A percentile compares a stretch with the other conserved stretches of the same genome.
Conservation (phyloP, 2,888 invertebrate genomes). For the Morpho deidamia region DNA sequence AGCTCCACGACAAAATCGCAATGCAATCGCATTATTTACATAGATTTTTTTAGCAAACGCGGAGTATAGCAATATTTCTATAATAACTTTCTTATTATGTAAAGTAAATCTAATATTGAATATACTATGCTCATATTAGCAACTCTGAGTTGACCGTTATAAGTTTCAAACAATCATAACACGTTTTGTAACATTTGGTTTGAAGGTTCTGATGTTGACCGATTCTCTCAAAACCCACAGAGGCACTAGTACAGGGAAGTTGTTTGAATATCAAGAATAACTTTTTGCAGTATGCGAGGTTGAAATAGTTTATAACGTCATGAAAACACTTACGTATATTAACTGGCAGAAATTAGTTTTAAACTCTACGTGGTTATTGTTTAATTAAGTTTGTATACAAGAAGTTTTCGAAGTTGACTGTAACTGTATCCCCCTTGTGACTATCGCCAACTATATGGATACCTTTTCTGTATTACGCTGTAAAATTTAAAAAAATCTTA, state of each 20-base stretch:
- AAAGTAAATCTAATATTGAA: not conserved
- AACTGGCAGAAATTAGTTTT: not conserved
- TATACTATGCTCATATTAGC: too few relatives aligned
- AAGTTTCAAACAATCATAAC: constrained; percentile 5
- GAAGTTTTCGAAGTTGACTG: not conserved
- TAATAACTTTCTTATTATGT: too few relatives aligned
- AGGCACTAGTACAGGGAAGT: not conserved
- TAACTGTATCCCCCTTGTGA: not conserved
- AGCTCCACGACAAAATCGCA: too few relatives aligned
- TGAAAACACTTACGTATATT: not conserved
- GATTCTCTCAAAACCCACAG: not conserved
- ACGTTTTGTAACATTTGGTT: constrained; percentile 3
- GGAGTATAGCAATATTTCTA: too few relatives aligned
- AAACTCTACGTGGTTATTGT: not conserved
- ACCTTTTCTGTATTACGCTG: too few relatives aligned
- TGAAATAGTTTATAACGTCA: not conserved
- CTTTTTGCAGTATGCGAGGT: not conserved
- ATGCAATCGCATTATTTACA: too few relatives aligned
- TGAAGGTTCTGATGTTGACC: not conserved
- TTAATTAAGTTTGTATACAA: not conserved
- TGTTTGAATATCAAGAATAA: constrained; percentile 3
- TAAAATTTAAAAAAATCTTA: too few relatives aligned
- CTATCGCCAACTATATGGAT: too few relatives aligned
- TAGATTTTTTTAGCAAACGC: too few relatives aligned
- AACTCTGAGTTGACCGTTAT: not conserved